Base-by-base conservation (phyloP, 2,113 vertebrate species). In the Grammomys dolichurus region DNA sequence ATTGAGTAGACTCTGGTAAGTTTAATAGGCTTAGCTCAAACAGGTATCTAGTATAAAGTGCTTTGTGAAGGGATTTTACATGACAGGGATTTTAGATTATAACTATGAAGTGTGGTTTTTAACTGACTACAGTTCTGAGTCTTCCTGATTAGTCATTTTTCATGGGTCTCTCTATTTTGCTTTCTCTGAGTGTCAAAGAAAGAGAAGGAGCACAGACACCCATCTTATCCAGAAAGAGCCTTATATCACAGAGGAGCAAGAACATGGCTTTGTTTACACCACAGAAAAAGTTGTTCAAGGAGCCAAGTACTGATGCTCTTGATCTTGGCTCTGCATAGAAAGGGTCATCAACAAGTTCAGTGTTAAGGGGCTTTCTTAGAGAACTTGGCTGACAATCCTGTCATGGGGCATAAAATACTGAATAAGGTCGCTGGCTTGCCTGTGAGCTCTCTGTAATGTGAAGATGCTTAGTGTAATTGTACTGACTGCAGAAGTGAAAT, bases 61-160 rank as follows among this genome's bases (percentile, higher is more conserved):
- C 46, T 96, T 90, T 54, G 24, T 70, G 63, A 65, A 80, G 40
- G 40, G 40, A 40, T 40, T 40, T 40, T 40, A 40, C 40, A 22
- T 17, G 48, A 24, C 2, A 28, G 67, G 60, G 65, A 51, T 46
- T 86, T 90, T 90, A 76, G 69, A 0, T 72, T 93, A 54, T 69
- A 88, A 58, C 67, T 75, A 46, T 72, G 51, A 22, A 73, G 36
- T 91, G 43, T 75, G 17, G 31, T 63, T 90, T 91, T 90, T 93
- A 82, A 54, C 26, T 77, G 40, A 24, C 65, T 94, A 20, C 20
- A 36, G 87, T 73, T 92, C 31, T 43, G 51, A 75, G 31, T 51
- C 43, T 89, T 80, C 58, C 22, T 67, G 40, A 36, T 46, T 0
- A 0, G 16, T 56, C 48, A 28, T 28, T 86, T 89, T 54, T 67